Base-by-base conservation (phyloP, 92 coral and sea anemone genomes). In the Umimayanthus kanabou region DNA sequence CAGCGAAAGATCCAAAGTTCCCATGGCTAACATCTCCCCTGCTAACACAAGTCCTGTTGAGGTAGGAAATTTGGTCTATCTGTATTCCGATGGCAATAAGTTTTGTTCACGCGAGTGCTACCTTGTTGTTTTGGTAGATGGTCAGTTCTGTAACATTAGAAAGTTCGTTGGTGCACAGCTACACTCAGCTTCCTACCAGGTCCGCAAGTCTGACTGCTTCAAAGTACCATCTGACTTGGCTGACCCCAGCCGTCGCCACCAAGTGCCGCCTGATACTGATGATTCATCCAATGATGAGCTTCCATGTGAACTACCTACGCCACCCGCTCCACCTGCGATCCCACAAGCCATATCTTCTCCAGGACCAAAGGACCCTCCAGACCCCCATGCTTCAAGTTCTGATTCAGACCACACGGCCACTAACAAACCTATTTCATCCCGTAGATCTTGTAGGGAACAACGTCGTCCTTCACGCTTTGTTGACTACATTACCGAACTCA, bases 81-180 rank as follows among this genome's bases (percentile, higher is more conserved):
- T 49, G 33, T 79, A 79, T 79, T 49, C 83, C 18, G 83, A 53
- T 50, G 83, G 40, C 83, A 49, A 53, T 33, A 79, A 79, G 55
- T 4, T 39, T 42, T 84, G 45, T 64, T 76, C 74, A 42, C 70
- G 55, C 70, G 86, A 33, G 30, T 45, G 16, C 64, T 33, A 45
- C 53, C 61, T 80, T 11, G 90, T 80, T 7, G 85, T 79, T 23
- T 45, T 30, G 4, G 58, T 80, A 18, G 90, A 87, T 42, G 82
- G 88, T 11, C 65, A 73, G 40, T 82, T 73, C 66, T 74, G 88
- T 42, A 58, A 88, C n/a, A n/a, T 88, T 55, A n/a, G 86, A 50
- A 88, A 76, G 88, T 88, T 88, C 23, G 58, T 40, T 53, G 79
- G 88, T 7, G 66, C 49, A 1, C 49, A 43, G 49, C 49, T 43